Percentiles rank a stretch among this genome's conserved stretches.
Conservation (phyloP, 2,113 vertebrate species). For the Ceyx cyanopectus region DNA sequence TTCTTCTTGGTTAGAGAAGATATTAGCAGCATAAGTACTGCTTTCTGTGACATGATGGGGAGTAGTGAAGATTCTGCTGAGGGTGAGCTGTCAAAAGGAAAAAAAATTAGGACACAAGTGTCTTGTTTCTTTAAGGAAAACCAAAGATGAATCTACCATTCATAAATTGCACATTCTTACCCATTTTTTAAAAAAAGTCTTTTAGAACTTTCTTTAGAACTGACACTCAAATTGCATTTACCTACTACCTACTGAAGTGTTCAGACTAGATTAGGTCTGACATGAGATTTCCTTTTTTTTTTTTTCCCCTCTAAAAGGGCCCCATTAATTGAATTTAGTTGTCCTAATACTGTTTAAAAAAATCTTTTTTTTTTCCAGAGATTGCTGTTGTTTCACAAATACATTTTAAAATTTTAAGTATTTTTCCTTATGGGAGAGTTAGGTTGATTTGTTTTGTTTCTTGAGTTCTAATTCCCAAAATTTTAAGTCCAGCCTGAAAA, state of each 20-base stretch:
- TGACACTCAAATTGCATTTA: not conserved
- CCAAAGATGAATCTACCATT: accelerated
- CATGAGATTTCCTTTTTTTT: not conserved
- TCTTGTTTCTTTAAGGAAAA: not conserved
- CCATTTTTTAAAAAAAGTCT: not conserved
- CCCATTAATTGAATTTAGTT: not conserved
- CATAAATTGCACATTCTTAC: not conserved
- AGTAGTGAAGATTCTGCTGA: not conserved
- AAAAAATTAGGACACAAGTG: not conserved
- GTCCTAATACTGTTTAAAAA: not conserved
- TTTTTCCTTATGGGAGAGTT: not conserved
- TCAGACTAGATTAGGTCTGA: not conserved
- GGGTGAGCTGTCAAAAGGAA: not conserved
- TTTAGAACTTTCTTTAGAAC: not conserved
- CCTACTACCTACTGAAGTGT: not conserved
- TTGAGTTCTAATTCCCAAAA: not conserved
- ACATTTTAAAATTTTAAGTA: not conserved
- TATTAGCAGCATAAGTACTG: not conserved
- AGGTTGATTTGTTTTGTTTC: not conserved
- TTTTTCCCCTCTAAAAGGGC: not conserved
- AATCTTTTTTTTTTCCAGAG: not conserved
- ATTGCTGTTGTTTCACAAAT: not conserved
- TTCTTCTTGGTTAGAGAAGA: not conserved
- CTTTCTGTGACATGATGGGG: not conserved
- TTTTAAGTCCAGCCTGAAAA: not conserved